Base-by-base conservation (phyloP, 2,888 invertebrate genomes). In the Lordiphosa andalusiaca region DNA sequence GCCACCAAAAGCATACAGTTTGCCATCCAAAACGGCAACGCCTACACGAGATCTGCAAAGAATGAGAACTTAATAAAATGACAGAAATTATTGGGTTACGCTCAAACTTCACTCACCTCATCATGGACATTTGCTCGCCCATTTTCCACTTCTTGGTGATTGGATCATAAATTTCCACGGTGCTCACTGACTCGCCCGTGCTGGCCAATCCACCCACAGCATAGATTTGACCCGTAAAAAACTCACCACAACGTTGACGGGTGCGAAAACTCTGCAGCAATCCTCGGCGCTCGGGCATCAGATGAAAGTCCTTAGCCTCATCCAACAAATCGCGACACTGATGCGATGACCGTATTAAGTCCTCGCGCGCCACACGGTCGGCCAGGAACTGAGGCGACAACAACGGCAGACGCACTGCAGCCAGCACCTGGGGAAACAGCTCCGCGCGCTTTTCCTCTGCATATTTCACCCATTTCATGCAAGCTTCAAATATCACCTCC, bases 181-280 rank as follows among this genome's bases (percentile, higher is more conserved):
- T 95, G 74, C 94, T 94, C 42, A 95, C 90, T 0, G 95, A 95
- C 86, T 95, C 95, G 88, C 95, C 95, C 77, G 94, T 93, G 85
- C 95, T 94, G 39, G 95, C 95, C 21, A 96, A 90, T 1, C 96
- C 96, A 19, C 96, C 96, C 37, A 96, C 95, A 42, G 95, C 96
- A 88, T 94, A 96, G 65, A 96, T 95, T 78, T 94, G 93, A 0
- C 96, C 96, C 70, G 93, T 92, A 16, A 94, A 91, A 73, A 91
- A 91, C 86, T 93, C 93, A 73, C 94, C 94, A 71, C 93, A 93
- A 23, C 96, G 91, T 7, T 95, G 94, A 58, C 94, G 91, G 2
- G 94, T 94, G 65, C 89, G 84, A 87, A 94, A 95, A 62, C 94
- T 94, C 84, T 94, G 94, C 65, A 96, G 89, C 40, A 95, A 87